A percentile compares a stretch with the other conserved stretches of the same genome.
phyloP scores from a whole-genome alignment of 2,113 vertebrate species.

The Tricholaema leucomelas region DNA sequence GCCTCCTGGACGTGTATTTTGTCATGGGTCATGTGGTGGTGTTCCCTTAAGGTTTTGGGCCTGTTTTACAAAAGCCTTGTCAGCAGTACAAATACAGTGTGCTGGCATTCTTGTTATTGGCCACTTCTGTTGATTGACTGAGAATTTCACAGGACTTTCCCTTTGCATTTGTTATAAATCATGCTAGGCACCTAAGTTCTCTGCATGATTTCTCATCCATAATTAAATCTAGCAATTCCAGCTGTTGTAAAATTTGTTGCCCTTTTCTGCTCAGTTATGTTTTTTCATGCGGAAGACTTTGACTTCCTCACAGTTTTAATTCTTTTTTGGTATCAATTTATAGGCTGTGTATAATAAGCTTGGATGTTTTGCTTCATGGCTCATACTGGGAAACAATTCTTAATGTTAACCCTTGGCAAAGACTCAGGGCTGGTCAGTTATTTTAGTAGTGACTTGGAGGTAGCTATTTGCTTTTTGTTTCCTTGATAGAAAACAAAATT shows the following conservation, averaged over 20 bases:
- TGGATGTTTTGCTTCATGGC: conserved; percentile 51
- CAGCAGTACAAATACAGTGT: not conserved
- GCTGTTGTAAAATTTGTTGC: conserved; percentile 74
- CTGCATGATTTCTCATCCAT: conserved; percentile 75
- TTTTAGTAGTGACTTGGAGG: not conserved
- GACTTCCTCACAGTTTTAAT: conserved; percentile 66
- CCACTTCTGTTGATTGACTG: conserved; percentile 52
- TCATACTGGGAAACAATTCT: conserved; percentile 15
- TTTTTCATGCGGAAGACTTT: conserved; percentile 69
- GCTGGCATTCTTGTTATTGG: conserved; percentile 9
- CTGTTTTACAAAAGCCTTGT: not conserved
- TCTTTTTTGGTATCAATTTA: conserved; percentile 62
- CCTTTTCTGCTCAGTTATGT: conserved; percentile 70
- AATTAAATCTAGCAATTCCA: conserved; percentile 80
- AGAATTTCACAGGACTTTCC: conserved; percentile 46
- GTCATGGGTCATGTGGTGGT: not conserved
- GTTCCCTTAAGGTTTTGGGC: not conserved
- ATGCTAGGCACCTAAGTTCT: conserved; percentile 67
- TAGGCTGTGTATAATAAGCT: conserved; percentile 48
- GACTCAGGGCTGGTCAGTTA: not conserved
- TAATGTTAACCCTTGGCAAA: conserved; percentile 7
- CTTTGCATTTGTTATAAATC: conserved; percentile 65
- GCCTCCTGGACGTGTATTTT: not conserved
- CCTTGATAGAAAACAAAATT: not conserved
- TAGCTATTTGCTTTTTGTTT: not conserved